Evolutionary conservation across 2,113 vertebrate genomes (phyloP).

Genomic region (Bufo bufo): DNA sequence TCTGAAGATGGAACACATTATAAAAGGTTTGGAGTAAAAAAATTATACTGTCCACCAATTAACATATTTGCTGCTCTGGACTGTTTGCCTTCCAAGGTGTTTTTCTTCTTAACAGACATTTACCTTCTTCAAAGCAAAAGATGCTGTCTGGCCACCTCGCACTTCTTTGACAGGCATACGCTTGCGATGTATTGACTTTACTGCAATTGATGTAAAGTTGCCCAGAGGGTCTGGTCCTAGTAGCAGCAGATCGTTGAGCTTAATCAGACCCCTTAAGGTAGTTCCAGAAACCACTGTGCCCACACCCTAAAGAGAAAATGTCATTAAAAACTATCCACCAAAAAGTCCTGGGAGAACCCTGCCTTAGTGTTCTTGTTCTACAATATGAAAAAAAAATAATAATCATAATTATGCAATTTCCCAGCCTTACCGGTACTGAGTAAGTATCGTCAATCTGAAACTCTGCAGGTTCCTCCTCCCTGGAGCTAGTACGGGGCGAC

Average conservation of each 20-base stretch:
- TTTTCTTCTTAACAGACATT: neutral
- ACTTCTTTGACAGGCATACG: conserved; percentile 98
- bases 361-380: neutral
- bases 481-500: conserved; percentile 92
- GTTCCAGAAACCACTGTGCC: conserved; percentile 97
- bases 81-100: neutral
- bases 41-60: neutral
- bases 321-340: neutral
- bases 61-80: neutral
- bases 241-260: conserved; percentile 92
- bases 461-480: conserved; percentile 95
- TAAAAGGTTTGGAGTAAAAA: neutral
- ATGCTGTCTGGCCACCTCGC: conserved; percentile 94
- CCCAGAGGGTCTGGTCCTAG: conserved; percentile 94
- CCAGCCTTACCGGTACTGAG: conserved; percentile 89
- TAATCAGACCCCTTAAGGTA: conserved; percentile 92
- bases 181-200: conserved; percentile 97
- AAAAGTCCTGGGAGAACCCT: neutral
- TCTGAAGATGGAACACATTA: conserved; percentile 71
- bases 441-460: conserved; percentile 99
- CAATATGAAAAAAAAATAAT: neutral
- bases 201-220: conserved; percentile 92
- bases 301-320: conserved; percentile 80
- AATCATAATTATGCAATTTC: too few species aligned
- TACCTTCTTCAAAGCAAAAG: conserved; percentile 98